Evolutionary conservation across 1,140 invertebrate species (phyloP), one percentile per base, ranked within the genome.

Genomic region (Condylostylus longicornis): DNA sequence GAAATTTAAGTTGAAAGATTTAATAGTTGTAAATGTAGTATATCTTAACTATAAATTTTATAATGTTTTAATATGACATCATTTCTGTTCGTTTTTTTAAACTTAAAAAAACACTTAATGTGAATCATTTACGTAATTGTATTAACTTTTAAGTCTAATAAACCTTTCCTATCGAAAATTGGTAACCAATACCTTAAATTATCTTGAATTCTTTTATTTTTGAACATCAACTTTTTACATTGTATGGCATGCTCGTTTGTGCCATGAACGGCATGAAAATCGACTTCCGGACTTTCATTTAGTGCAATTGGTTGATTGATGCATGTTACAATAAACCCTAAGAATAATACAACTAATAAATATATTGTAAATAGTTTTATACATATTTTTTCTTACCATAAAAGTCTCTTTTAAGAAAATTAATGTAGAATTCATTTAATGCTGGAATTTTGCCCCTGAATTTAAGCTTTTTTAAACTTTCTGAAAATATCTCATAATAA

Each of bases 101-200:
- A n/a, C n/a, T n/a, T n/a, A n/a, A n/a, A n/a, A n/a, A n/a, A n/a
- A n/a, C n/a, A n/a, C n/a, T n/a, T n/a, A n/a, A n/a, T n/a, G n/a
- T n/a, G n/a, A n/a, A n/a, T n/a, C n/a, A n/a, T n/a, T n/a, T n/a
- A n/a, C n/a, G n/a, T n/a, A n/a, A n/a, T n/a, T n/a, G n/a, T n/a
- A n/a, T n/a, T n/a, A n/a, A n/a, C 51, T 41, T 51, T 45, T 33
- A 48, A 37, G 43, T 61, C 57, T 2, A 61, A 40, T 18, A 61
- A 42, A 7, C 58, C 58, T 29, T 46, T 41, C 5, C 45, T 32
- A 6, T 56, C 49, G 25, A 43, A 60, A 0, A 44, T 29, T 0
- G 57, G 50, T 13, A 57, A 20, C 0, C 59, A 38, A 13, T 45
- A 33, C 13, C 41, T 38, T 3, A 60, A 23, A 10, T 49, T 30